Evolutionary conservation across 2,113 vertebrate species (phyloP), one percentile per base, ranked within the genome.

Genomic region (Sphaerodactylus townsendi): DNA sequence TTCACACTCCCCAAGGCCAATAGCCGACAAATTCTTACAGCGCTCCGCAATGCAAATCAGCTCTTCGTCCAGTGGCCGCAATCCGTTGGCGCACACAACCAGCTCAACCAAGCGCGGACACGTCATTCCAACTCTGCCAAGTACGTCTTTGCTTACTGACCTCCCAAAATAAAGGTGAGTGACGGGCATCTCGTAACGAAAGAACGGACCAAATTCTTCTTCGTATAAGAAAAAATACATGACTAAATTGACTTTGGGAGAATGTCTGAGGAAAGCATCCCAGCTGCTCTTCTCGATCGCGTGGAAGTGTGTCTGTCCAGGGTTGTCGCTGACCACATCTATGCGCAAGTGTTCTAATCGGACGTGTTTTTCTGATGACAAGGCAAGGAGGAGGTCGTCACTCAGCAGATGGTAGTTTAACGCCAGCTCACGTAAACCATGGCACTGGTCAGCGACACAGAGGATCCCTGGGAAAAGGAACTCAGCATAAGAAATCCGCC

Each of bases 211-310:
- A 28, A 99, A 99, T 95, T 99, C 98, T 23, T 99, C 97, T 92
- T 99, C 98, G 0, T 99, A 99, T 86, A 99, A 95, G 93, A 98
- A 99, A 91, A 99, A 99, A 96, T 99, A 99, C 98, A 99, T 99
- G 33, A 99, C 98, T 93, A 99, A 94, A 90, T 98, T 99, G 72
- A 99, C 98, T 94, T 99, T 99, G 50, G 98, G 98, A 30, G 98
- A 99, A 92, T 99, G 98, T 82, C 93, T 97, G 94, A 98, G 96
- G 95, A 99, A 98, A 94, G 98, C 98, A n/a, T 99, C 98, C 98
- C 98, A 99, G 95, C 98, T 99, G 97, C 98, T 99, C 95, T 98
- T 98, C 94, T 98, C 97, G 90, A 99, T 98, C 2, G 96, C 94
- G 94, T 98, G 98, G 89, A 99, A 99, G 87, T 98, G 98, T 82